phyloP scores from a whole-genome alignment of 2,113 vertebrate species.

The Acinonyx jubatus region DNA sequence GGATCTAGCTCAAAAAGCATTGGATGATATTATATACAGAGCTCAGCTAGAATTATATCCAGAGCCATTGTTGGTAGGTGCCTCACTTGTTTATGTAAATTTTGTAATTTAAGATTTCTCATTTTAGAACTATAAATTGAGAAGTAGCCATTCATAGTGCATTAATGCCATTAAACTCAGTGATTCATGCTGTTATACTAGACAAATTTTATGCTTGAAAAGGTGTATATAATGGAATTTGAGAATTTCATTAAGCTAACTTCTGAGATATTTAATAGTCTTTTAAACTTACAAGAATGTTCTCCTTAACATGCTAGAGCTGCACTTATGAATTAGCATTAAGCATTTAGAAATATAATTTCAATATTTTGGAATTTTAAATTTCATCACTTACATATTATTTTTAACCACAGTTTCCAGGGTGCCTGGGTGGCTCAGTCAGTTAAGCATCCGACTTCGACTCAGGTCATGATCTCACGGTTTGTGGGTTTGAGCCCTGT shows the following conservation, averaged over 20 bases:
- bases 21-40: slow-evolving; percentile 97
- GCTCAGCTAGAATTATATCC: slow-evolving; percentile 97
- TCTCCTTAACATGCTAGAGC: neutral
- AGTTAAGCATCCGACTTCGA: too few relatives aligned
- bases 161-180: slow-evolving; percentile 24
- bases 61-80: slow-evolving; percentile 96
- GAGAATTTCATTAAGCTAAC: slow-evolving; percentile 5
- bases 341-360: slow-evolving; percentile 32
- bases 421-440: too few relatives aligned
- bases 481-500: too few relatives aligned
- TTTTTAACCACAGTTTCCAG: neutral
- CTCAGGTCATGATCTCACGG: too few relatives aligned
- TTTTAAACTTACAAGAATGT: slow-evolving; percentile 13
- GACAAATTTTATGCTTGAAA: slow-evolving; percentile 15
- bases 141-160: neutral
- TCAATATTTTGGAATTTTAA: slow-evolving; percentile 24
- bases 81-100: neutral
- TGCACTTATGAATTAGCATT: slow-evolving; percentile 41
- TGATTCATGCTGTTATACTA: slow-evolving; percentile 25
- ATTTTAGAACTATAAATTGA: slow-evolving; percentile 43
- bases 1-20: slow-evolving; percentile 94
- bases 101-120: slow-evolving; percentile 41
- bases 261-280: neutral
- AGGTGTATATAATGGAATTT: slow-evolving; percentile 8
- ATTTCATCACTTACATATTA: neutral